phyloP scores from a whole-genome alignment of 2,797 vertebrate genomes.

The Enteromius anoplus region DNA sequence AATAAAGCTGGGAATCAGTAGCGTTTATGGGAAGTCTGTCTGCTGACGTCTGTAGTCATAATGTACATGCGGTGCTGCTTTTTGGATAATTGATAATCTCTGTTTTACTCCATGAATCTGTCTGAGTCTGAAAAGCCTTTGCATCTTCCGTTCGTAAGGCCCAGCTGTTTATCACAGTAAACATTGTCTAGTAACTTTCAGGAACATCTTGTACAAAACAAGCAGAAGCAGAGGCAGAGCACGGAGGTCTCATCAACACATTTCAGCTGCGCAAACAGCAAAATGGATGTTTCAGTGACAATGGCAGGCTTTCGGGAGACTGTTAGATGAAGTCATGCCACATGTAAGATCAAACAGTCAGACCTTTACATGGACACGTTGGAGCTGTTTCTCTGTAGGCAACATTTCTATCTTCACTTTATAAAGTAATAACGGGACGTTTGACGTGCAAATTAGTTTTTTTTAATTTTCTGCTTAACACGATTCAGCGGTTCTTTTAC shows the following conservation, averaged over 20 bases:
- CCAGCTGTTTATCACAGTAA: slow-evolving; percentile 37
- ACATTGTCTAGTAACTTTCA: slow-evolving; percentile 28
- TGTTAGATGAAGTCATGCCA: not conserved
- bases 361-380: not conserved
- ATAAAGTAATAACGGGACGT: not conserved
- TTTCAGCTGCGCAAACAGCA: slow-evolving; percentile 19
- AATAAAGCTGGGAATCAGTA: slow-evolving; percentile 56
- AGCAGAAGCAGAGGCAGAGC: not conserved
- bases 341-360: slow-evolving; percentile 15
- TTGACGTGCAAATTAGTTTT: not conserved
- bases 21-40: slow-evolving; percentile 29
- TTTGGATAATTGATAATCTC: not conserved
- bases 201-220: slow-evolving; percentile 41
- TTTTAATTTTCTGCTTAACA: not conserved
- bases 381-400: not conserved
- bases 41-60: slow-evolving; percentile 4
- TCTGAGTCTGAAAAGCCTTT: not conserved
- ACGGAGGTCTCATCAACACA: slow-evolving; percentile 22
- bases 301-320: not conserved
- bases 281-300: slow-evolving; percentile 14
- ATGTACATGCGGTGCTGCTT: not conserved
- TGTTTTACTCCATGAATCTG: slow-evolving; percentile 25
- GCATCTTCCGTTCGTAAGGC: slow-evolving; percentile 20
- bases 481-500: not conserved
- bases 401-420: not conserved